Base-by-base conservation (phyloP, 2,797 vertebrate species). In the Clarias pachynema region DNA sequence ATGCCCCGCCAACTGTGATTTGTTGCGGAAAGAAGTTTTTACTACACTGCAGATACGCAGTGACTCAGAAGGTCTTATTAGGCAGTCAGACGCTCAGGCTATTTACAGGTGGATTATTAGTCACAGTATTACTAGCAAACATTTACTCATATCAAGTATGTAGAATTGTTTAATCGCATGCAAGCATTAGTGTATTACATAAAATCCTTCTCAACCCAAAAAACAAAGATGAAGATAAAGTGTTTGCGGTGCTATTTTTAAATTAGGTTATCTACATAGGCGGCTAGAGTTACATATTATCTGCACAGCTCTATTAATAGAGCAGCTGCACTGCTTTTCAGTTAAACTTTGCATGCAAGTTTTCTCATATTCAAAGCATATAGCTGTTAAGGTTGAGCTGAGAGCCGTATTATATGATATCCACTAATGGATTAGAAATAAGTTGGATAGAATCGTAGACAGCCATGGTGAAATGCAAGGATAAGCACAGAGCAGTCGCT, bases 41-140 rank as follows among this genome's bases (percentile, higher is more conserved):
- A 34, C 77, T 81, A 63, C 60, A 40, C 24, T 82, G 24, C 56
- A 84, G 81, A 57, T 31, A 24, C 12, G 9, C 29, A 9, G 26
- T 86, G 79, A 89, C 70, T 87, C 87, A 85, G 37, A 70, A 53
- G 80, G 84, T 22, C 10, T 84, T 72, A 44, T 78, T 56, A 85
- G 82, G 75, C n/a, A 57, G 79, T 44, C 56, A 24, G 57, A 62
- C 16, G 22, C 9, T 22, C 74, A 34, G 53, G 53, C 83, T 87
- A 79, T 86, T 84, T 86, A 84, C 78, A 87, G 82, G 78, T 84
- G 72, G 9, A 74, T 59, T 69, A 82, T 82, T 80, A 85, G 56
- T 86, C 83, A 86, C 31, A 56, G 62, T 15, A 56, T 86, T 79
- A 78, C 86, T 65, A 53, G 59, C 31, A 57, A 83, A 74, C 44